Evolutionary conservation across 1,140 invertebrate genomes (phyloP).

Genomic region (Aradophagus sp.): DNA sequence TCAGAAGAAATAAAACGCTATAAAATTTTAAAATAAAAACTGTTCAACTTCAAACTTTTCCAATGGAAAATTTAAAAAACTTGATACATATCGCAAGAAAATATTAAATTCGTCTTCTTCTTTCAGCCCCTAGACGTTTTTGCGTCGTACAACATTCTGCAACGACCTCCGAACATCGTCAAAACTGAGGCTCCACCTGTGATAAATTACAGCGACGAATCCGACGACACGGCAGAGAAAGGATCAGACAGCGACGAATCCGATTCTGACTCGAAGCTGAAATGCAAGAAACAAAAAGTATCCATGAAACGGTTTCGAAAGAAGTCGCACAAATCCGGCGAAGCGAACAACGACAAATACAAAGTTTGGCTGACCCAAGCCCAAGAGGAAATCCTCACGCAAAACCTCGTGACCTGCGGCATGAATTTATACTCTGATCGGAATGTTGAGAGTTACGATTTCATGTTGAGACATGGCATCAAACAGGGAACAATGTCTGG

Average conservation of each 20-base stretch:
- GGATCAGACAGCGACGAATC: constrained; percentile 73
- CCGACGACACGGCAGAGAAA: constrained; percentile 68
- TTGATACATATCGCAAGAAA: background rate
- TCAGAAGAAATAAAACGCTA: too few relatives aligned
- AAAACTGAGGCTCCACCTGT: constrained; percentile 45
- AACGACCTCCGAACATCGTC: constrained; percentile 62
- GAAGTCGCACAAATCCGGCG: constrained; percentile 48
- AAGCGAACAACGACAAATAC: constrained; percentile 74
- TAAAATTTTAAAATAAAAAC: background rate
- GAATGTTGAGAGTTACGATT: constrained; percentile 79
- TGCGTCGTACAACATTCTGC: constrained; percentile 67
- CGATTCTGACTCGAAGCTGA: constrained; percentile 66
- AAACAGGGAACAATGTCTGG: constrained; percentile 59
- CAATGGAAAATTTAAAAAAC: background rate
- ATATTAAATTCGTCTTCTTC: constrained; percentile 6
- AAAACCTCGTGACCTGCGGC: constrained; percentile 78
- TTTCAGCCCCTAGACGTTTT: constrained; percentile 65
- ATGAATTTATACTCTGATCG: constrained; percentile 76
- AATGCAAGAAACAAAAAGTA: constrained; percentile 67
- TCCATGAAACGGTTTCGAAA: constrained; percentile 65
- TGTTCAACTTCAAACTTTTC: background rate
- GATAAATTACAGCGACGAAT: constrained; percentile 71
- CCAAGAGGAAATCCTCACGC: constrained; percentile 78
- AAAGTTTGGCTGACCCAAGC: constrained; percentile 79
- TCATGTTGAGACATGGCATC: constrained; percentile 63